These are phyloP conservation scores for Parazoanthus swiftii DNA, from an alignment of 92 coral and sea anemone species.

Conservation along the genomic window DNA sequence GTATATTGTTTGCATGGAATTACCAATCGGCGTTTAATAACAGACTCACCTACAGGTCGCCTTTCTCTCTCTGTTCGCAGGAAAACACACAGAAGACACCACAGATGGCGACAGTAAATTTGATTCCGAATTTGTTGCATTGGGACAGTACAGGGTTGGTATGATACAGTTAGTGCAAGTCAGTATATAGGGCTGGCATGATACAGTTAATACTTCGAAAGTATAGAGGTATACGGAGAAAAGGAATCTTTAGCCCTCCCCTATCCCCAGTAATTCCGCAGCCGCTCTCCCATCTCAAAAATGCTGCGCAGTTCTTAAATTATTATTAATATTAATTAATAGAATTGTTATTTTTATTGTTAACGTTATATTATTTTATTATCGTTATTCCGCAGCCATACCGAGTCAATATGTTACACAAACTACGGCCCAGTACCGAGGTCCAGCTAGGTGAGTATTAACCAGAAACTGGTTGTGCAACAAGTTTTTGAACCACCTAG, in stretches of 20 bases:
- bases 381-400: slow-evolving; percentile 54
- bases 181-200: too few relatives aligned
- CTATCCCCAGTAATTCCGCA: too few relatives aligned
- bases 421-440: slow-evolving; percentile 80
- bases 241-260: too few relatives aligned
- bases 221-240: too few relatives aligned
- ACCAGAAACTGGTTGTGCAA: not conserved
- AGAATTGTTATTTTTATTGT: not conserved
- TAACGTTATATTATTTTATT: not conserved
- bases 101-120: slow-evolving; percentile 68
- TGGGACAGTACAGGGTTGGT: slow-evolving; percentile 80
- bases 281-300: too few relatives aligned
- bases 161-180: too few relatives aligned
- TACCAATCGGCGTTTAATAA: too few relatives aligned
- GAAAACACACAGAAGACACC: slow-evolving; percentile 54
- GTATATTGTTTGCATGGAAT: too few relatives aligned
- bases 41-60: not conserved
- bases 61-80: slow-evolving; percentile 30
- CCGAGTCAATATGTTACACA: slow-evolving; percentile 75
- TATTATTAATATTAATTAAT: too few relatives aligned
- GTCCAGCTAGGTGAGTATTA: slow-evolving; percentile 68
- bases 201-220: too few relatives aligned
- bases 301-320: too few relatives aligned
- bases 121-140: slow-evolving; percentile 51
- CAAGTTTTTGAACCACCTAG: too few relatives aligned